These are phyloP conservation scores for Acholoe squamosa DNA, from an alignment of 2,888 invertebrate genomes.

Conservation along the genomic window DNA sequence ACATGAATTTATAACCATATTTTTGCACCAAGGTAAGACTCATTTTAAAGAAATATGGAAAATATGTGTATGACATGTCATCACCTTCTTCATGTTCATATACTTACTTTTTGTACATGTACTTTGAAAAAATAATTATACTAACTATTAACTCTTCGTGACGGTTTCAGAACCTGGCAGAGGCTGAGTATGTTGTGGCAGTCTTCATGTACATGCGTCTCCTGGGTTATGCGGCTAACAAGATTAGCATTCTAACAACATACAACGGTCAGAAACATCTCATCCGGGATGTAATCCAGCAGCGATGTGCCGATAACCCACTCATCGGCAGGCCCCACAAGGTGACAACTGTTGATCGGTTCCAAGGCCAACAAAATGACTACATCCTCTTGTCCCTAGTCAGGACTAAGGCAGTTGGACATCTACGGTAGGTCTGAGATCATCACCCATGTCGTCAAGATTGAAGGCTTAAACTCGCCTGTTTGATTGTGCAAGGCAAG, in stretches of 20 bases:
- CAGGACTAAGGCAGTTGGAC: constrained; percentile 97
- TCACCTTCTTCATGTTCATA: neutral
- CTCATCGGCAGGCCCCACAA: constrained; percentile 89
- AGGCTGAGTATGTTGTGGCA: constrained; percentile 95
- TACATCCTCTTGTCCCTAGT: constrained; percentile 98
- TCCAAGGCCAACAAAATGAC: constrained; percentile 99
- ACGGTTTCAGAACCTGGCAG: constrained; percentile 85
- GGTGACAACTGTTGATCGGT: constrained; percentile 96
- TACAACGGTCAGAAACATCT: constrained; percentile 99
- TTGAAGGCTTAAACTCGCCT: no score
- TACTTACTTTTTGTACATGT: neutral
- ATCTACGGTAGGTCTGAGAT: constrained; percentile 87
- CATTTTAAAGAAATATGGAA: no score
- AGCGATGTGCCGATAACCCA: constrained; percentile 95
- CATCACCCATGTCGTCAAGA: neutral
- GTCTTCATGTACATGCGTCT: constrained; percentile 99
- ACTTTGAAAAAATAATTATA: no score
- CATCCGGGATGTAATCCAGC: constrained; percentile 95
- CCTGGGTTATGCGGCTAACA: constrained; percentile 97
- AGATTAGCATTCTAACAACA: constrained; percentile 98
- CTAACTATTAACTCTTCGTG: neutral
- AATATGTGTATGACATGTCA: no score
- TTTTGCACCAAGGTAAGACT: no score
- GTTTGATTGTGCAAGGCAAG: no score
- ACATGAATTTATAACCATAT: no score